Percentiles rank a stretch among this genome's conserved stretches.
phyloP scores from a whole-genome alignment of 2,113 vertebrate species.

The Myiozetetes cayanensis region DNA sequence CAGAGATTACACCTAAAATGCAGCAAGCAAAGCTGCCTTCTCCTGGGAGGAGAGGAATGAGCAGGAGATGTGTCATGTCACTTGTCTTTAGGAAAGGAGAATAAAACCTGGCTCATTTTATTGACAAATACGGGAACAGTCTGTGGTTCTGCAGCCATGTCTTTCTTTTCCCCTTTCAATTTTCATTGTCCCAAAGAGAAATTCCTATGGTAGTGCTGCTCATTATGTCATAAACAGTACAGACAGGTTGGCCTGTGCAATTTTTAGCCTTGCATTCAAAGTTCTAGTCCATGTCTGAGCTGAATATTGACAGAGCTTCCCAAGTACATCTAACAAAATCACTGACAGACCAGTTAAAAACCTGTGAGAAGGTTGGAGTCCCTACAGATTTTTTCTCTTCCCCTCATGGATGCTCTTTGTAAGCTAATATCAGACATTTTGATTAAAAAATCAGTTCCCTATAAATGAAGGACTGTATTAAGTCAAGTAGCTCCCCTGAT shows the following conservation, averaged over 20 bases:
- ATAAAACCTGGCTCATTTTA: not conserved
- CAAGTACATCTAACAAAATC: not conserved
- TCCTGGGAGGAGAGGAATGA: not conserved
- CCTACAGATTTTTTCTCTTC: not conserved
- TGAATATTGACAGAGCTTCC: not conserved
- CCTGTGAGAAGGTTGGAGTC: not conserved
- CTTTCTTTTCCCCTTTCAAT: not conserved
- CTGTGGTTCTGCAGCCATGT: not conserved
- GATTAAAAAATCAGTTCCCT: not conserved
- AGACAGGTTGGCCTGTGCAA: not conserved
- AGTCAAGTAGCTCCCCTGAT: conserved; percentile 20
- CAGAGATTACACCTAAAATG: not conserved
- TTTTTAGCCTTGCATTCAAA: not conserved
- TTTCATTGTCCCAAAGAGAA: not conserved
- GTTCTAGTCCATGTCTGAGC: not conserved
- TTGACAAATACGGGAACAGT: not conserved
- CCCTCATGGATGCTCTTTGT: not conserved
- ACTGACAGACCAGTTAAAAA: not conserved
- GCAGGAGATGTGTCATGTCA: not conserved
- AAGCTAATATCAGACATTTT: not conserved
- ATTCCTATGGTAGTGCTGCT: not conserved
- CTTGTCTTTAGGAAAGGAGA: not conserved
- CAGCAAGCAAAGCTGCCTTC: not conserved
- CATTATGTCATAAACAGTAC: no score
- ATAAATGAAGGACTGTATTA: conserved; percentile 27